Conservation (phyloP, 2,888 invertebrate species). For the Ptilodon capucinus region DNA sequence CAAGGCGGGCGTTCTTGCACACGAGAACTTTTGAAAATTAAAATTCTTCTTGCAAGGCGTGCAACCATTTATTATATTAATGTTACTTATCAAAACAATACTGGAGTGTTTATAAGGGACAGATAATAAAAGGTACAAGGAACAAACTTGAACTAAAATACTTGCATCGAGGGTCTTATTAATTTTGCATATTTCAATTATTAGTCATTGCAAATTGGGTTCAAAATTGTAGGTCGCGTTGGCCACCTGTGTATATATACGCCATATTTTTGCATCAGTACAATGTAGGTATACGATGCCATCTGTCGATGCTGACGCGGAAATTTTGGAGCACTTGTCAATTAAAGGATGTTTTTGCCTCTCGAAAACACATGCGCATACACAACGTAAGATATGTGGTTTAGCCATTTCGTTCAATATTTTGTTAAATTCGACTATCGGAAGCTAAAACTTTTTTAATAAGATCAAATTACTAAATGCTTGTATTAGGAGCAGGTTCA, state of each 20-base stretch:
- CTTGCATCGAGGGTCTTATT: background rate
- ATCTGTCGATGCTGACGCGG: slow-evolving; percentile 31
- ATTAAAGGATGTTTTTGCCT: slow-evolving; percentile 16
- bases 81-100: no score
- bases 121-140: no score
- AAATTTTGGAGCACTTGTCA: slow-evolving; percentile 28
- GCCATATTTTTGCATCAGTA: slow-evolving; percentile 29
- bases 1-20: no score
- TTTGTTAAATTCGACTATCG: no score
- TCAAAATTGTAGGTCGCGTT: slow-evolving; percentile 30
- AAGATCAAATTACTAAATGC: no score
- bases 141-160: background rate
- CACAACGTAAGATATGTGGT: slow-evolving; percentile 4
- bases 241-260: slow-evolving; percentile 33
- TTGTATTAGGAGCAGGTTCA: no score
- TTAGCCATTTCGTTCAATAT: no score
- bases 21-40: no score
- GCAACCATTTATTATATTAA: no score
- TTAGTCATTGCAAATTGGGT: slow-evolving; percentile 18
- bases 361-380: slow-evolving; percentile 26
- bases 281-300: slow-evolving; percentile 11
- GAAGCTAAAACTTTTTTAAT: no score
- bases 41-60: no score
- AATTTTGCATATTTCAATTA: slow-evolving; percentile 17
- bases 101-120: no score